Base-by-base conservation (phyloP, 92 coral and sea anemone species). In the Umimayanthus chanpuru region DNA sequence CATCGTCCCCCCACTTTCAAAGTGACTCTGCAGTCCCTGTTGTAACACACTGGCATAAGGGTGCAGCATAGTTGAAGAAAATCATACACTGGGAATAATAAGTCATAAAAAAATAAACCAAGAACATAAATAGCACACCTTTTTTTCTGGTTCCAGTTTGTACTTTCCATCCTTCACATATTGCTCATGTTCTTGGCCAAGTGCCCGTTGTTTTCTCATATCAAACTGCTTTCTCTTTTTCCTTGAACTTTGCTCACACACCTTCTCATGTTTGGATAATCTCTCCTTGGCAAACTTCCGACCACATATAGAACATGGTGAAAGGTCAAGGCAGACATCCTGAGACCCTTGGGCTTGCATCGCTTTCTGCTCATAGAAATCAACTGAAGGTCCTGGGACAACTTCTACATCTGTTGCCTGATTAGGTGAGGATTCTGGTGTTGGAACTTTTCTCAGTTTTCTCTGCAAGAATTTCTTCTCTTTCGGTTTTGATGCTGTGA, bases 281-380 rank as follows among this genome's bases (percentile, higher is more conserved):
- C 99, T 85, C 18, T 97, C 98, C 14, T 89, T 77, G 44, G 96
- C 94, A 95, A 97, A 97, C 32, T 93, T 93, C 28, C 99, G 94
- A 4, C 99, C 99, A 88, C 99, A 97, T 32, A 95, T 89, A 18
- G 95, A 89, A 79, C 99, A 97, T 0, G 96, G 94, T 26, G 82
- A 53, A 25, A 96, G 87, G 76, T 92, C 92, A 12, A 91, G 47
- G 2, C 38, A 72, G 38, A 92, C 85, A 67, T 88, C 90, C 26
- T 79, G 73, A 6, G 85, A 61, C 16, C 55, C 85, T 66, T 78
- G 77, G 61, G 94, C 95, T 49, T 89, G 76, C 40, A 90, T 88
- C 23, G 88, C 94, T 83, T 95, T 90, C 75, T 88, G 94, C 73
- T 81, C 90, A 56, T 80, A 88, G 86, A 89, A 89, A 21, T 87